These are phyloP conservation scores for Oxygymnocypris stewartii DNA, from an alignment of 2,113 vertebrate genomes.

Conservation along the genomic window DNA sequence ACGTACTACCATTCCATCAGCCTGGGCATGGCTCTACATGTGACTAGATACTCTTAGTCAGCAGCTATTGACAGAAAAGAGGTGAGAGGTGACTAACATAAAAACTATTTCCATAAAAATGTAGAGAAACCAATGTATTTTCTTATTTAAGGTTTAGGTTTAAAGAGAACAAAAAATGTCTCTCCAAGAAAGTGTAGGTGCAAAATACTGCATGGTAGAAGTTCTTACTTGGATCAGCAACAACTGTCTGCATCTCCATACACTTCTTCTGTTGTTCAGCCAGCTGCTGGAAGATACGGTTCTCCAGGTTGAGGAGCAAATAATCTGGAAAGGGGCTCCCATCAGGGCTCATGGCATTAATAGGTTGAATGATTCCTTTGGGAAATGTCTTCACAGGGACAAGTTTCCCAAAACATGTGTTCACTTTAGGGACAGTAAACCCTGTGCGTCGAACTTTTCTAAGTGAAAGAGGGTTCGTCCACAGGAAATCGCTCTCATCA, in stretches of 20 bases:
- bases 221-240: constrained; percentile 78
- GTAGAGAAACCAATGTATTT: not conserved
- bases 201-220: not conserved
- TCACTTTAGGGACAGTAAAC: constrained; percentile 32
- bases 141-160: not conserved
- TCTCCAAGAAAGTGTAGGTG: not conserved
- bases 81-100: constrained; percentile 35
- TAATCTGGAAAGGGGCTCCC: constrained; percentile 58
- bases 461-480: constrained; percentile 71
- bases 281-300: constrained; percentile 60
- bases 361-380: constrained; percentile 34
- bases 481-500: constrained; percentile 63
- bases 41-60: constrained; percentile 49
- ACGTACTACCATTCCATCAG: constrained; percentile 61
- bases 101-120: not conserved
- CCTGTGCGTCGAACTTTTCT: constrained; percentile 59
- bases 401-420: constrained; percentile 38
- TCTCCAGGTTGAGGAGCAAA: constrained; percentile 62
- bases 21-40: constrained; percentile 32
- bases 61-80: constrained; percentile 56
- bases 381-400: constrained; percentile 40
- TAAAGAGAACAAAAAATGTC: not conserved
- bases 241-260: constrained; percentile 58
- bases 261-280: constrained; percentile 54
- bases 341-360: constrained; percentile 51